Percentiles rank a stretch among this genome's conserved stretches.
Evolutionary conservation across 2,888 invertebrate species (phyloP).

Genomic region (Rotaria sp.): DNA sequence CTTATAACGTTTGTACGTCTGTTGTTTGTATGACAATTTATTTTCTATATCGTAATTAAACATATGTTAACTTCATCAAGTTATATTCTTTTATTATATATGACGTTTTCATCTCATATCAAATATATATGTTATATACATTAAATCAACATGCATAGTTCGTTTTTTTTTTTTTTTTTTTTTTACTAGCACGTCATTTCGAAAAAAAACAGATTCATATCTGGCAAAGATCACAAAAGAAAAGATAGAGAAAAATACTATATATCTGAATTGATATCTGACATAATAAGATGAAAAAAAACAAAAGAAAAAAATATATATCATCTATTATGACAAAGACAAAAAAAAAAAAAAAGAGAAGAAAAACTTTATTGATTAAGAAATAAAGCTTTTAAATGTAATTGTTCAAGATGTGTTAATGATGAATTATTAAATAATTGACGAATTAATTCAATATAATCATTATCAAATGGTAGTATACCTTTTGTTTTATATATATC

Average conservation of each 20-base stretch:
- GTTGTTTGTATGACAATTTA: not conserved
- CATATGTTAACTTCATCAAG: not conserved
- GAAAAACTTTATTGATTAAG: no score
- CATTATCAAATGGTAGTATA: not conserved
- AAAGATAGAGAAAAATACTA: not conserved
- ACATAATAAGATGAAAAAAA: not conserved
- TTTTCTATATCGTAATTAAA: not conserved
- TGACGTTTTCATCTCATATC: not conserved
- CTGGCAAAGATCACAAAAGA: not conserved
- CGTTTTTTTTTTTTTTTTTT: no score
- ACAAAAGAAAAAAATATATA: no score
- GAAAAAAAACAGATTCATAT: not conserved
- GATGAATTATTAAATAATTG: slow-evolving; percentile 23
- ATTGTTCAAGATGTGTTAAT: not conserved
- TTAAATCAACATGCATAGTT: not conserved
- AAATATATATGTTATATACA: not conserved
- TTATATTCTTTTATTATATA: not conserved
- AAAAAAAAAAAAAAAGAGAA: no score
- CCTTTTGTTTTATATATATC: not conserved
- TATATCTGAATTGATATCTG: not conserved
- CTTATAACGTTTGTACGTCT: not conserved
- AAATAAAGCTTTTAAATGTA: slow-evolving; percentile 22
- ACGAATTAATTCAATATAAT: slow-evolving; percentile 22
- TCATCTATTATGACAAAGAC: no score
- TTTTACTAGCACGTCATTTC: not conserved